A percentile compares a stretch with the other conserved stretches of the same genome.
These are phyloP conservation scores for Trichopoda pennipes DNA, from an alignment of 2,888 invertebrate species.

Conservation along the genomic window DNA sequence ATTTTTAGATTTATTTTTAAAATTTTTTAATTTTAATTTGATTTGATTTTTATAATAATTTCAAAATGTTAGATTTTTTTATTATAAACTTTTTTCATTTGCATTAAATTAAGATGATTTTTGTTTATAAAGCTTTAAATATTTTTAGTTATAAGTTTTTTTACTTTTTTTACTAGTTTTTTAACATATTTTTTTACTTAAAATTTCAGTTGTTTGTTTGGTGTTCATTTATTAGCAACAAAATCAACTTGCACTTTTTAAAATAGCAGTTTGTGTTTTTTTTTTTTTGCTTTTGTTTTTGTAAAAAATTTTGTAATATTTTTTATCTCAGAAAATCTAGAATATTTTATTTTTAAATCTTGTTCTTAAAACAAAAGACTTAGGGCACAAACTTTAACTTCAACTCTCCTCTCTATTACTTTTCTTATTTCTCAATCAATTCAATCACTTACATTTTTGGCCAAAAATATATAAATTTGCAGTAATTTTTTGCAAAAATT, in stretches of 20 bases:
- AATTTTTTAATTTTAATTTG: not conserved
- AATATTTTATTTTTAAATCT: not conserved
- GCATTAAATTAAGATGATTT: not conserved
- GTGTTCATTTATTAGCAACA: conserved; percentile 13
- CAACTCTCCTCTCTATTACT: conserved; percentile 8
- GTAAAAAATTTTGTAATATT: not conserved
- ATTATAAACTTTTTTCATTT: not conserved
- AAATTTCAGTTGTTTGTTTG: conserved; percentile 25
- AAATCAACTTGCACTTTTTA: conserved; percentile 27
- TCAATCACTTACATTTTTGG: conserved; percentile 31
- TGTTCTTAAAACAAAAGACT: conserved; percentile 74
- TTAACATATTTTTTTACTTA: conserved; percentile 6
- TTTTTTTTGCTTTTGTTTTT: conserved; percentile 10
- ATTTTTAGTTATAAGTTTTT: conserved; percentile 9
- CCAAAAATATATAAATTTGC: not conserved
- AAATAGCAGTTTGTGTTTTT: conserved; percentile 37
- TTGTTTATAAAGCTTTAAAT: not conserved
- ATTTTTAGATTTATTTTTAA: not conserved
- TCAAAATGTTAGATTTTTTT: not conserved
- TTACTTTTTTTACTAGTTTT: conserved; percentile 10
- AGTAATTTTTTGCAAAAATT: conserved; percentile 47
- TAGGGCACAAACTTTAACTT: conserved; percentile 72
- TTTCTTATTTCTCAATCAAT: conserved; percentile 11
- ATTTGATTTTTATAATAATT: not conserved
- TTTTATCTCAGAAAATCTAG: not conserved